These are phyloP conservation scores for Napeogenes sylphis DNA, from an alignment of 2,888 invertebrate genomes.

Conservation along the genomic window DNA sequence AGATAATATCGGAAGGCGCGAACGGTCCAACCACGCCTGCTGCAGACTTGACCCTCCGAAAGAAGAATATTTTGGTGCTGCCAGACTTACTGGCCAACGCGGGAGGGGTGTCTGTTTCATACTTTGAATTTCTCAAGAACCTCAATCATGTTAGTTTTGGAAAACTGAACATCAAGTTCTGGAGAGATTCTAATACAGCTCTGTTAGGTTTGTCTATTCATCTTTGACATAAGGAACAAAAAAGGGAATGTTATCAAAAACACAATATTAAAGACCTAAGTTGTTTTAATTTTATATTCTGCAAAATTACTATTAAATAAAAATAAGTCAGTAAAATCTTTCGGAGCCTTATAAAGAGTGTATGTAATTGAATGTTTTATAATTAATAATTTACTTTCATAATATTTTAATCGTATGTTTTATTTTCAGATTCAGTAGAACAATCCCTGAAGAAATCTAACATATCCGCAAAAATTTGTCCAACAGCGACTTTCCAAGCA, in stretches of 20 bases:
- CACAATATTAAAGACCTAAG: no score
- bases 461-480: conserved; percentile 71
- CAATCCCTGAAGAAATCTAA: conserved; percentile 71
- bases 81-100: conserved; percentile 87
- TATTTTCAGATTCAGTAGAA: conserved; percentile 74
- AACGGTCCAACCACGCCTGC: conserved; percentile 94
- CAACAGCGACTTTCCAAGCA: conserved; percentile 82
- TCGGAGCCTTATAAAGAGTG: background rate
- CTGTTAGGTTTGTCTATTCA: conserved; percentile 77
- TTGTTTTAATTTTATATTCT: no score
- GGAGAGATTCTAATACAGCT: conserved; percentile 89
- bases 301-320: no score
- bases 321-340: background rate
- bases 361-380: background rate
- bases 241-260: no score
- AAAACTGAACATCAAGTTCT: conserved; percentile 90
- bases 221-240: no score
- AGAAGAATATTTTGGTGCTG: conserved; percentile 85
- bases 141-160: conserved; percentile 94
- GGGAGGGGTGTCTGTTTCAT: conserved; percentile 94
- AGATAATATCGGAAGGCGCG: conserved; percentile 93
- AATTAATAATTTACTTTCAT: conserved; percentile 22
- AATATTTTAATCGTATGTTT: background rate
- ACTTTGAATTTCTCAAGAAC: conserved; percentile 95
- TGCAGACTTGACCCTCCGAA: conserved; percentile 85